Evolutionary conservation across 2,888 invertebrate genomes (phyloP).

Genomic region (Sesia bembeciformis): DNA sequence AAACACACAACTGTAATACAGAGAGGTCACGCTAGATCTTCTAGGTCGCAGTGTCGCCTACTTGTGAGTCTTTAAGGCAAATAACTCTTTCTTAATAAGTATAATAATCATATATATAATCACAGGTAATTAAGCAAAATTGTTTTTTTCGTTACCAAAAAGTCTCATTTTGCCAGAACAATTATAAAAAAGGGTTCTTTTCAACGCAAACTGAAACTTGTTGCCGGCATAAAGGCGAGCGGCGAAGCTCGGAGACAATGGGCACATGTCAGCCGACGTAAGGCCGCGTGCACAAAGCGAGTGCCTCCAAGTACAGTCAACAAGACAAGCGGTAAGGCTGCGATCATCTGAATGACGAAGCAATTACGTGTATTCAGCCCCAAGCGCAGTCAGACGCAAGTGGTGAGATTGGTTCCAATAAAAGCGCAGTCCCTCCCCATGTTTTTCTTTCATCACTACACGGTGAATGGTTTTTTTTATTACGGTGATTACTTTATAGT

Average conservation of each 20-base stretch:
- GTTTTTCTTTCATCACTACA: constrained; percentile 70
- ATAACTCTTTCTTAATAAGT: no score
- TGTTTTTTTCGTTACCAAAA: no score
- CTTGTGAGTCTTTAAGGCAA: not conserved
- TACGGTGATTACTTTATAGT: constrained; percentile 1
- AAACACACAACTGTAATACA: not conserved
- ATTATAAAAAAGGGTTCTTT: not conserved
- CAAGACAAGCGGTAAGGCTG: constrained; percentile 60
- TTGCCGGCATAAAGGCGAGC: constrained; percentile 45
- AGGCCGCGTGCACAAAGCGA: constrained; percentile 54
- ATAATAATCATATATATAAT: no score
- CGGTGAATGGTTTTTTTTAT: constrained; percentile 60
- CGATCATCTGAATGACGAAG: constrained; percentile 70
- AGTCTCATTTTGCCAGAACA: not conserved
- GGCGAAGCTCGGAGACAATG: constrained; percentile 44
- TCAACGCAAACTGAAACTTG: constrained; percentile 26
- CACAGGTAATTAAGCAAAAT: no score
- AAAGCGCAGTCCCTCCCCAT: constrained; percentile 66
- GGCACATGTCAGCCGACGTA: constrained; percentile 49
- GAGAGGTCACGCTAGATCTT: not conserved
- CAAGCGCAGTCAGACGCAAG: constrained; percentile 62
- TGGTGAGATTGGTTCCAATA: constrained; percentile 72
- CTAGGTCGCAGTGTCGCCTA: not conserved
- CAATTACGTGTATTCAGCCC: constrained; percentile 68
- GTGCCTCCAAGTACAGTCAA: constrained; percentile 53